Conservation (phyloP, 2,113 vertebrate species). For the Picathartes gymnocephalus region DNA sequence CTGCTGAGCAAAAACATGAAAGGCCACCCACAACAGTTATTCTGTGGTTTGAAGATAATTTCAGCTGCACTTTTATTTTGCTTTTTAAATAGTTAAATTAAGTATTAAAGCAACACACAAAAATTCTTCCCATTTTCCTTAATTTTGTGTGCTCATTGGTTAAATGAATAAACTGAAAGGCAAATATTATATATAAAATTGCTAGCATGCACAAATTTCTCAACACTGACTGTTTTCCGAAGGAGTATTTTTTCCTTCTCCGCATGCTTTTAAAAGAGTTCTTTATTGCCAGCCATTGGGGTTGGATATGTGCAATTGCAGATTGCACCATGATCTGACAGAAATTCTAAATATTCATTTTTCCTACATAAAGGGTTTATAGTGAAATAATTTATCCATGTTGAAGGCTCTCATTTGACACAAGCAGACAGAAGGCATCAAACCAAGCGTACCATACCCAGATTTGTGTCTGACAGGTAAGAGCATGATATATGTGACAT, state of each 20-base stretch:
- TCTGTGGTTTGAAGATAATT: background rate
- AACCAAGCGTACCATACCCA: background rate
- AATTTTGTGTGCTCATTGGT: background rate
- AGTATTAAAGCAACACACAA: background rate
- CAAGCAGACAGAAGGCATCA: background rate
- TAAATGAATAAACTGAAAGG: background rate
- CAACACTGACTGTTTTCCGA: background rate
- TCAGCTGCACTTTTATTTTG: background rate
- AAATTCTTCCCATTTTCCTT: background rate
- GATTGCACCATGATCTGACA: background rate
- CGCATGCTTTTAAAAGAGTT: background rate
- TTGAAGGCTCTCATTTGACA: background rate
- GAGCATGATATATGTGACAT: background rate
- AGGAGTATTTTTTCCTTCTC: background rate
- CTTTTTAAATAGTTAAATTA: background rate
- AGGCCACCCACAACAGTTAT: background rate
- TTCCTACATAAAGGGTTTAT: background rate
- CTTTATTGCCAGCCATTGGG: background rate
- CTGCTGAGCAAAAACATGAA: background rate
- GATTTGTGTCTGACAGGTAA: background rate
- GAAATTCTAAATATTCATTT: background rate
- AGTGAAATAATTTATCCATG: background rate
- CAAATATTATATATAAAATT: background rate
- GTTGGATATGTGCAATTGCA: background rate
- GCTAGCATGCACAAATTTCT: background rate